Evolutionary conservation across 1,140 invertebrate species (phyloP), one percentile per base, ranked within the genome.

Genomic region (Batillaria attramentaria): DNA sequence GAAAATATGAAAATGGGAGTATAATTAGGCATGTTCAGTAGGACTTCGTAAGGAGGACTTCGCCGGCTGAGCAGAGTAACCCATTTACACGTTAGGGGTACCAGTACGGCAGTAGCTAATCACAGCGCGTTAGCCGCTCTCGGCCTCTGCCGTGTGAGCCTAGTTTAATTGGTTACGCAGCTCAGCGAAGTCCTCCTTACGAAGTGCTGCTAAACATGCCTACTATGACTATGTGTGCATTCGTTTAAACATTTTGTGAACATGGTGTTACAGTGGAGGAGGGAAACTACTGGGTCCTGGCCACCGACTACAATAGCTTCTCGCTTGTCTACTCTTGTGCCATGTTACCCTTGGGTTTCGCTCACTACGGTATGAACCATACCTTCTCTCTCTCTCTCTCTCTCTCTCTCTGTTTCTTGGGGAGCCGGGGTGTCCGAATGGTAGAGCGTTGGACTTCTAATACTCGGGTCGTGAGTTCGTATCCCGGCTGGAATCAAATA

Each of bases 251-350:
- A 3, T 54, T 54, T 1, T 54, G 3, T 54, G 10, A 33, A 1
- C 3, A 8, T 68, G 24, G 24, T 35, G 20, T 68, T 33, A 2
- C 65, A 68, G 65, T 68, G 31, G 65, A 28, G 5, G 37, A 37
- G 65, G 65, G 65, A 13, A 68, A 68, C 65, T 68, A 68, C 65
- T 68, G 65, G 65, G 65, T 68, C 24, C 37, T 68, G 65, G 2
- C 0, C 4, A 68, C 65, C 0, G 65, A 68, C 33, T 68, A 68
- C 65, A 37, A 1, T 1, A 68, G 28, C 37, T 68, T 2, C 65
- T 33, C 65, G 65, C 65, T 68, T 68, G 65, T 68, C 65, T 68
- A 68, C 65, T 68, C 65, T 39, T 68, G 65, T 35, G 24, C 31
- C 24, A 1, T 35, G 65, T 6, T 68, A 8, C 28, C 16, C 5